Conservation (phyloP, 1,140 invertebrate species). For the Hyposmocoma kahamanoa region DNA sequence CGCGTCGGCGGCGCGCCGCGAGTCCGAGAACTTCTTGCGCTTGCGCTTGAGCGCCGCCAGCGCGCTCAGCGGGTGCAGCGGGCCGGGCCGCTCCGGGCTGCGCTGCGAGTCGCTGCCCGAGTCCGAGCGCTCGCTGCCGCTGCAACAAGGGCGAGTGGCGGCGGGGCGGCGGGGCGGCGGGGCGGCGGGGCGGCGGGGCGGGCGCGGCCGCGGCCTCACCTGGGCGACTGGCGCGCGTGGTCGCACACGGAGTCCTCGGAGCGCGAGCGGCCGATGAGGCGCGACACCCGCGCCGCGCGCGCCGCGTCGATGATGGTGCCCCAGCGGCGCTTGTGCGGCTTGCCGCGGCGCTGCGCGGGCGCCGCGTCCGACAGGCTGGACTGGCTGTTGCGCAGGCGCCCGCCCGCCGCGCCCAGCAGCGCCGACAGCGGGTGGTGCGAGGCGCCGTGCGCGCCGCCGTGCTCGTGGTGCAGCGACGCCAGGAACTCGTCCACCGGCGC, state of each 20-base stretch:
- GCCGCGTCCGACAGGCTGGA: conserved; percentile 50
- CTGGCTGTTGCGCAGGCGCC: conserved; percentile 48
- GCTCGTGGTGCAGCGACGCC: conserved; percentile 79
- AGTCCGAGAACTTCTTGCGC: conserved; percentile 86
- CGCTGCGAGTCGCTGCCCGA: conserved; percentile 60
- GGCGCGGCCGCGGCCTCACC: conserved; percentile 81
- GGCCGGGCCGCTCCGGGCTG: conserved; percentile 48
- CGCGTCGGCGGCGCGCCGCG: conserved; percentile 76
- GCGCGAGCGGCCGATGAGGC: conserved; percentile 81
- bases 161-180: conserved; percentile 56
- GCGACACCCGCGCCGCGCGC: conserved; percentile 83
- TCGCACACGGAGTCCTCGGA: conserved; percentile 91
- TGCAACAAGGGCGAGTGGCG: conserved; percentile 17
- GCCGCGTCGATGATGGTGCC: conserved; percentile 90
- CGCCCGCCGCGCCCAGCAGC: conserved; percentile 33
- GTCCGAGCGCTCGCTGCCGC: conserved; percentile 56
- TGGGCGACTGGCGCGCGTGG: conserved; percentile 70
- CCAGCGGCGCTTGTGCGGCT: conserved; percentile 82
- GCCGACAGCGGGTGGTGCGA: conserved; percentile 55
- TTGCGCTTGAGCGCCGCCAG: conserved; percentile 83
- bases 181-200: conserved; percentile 76
- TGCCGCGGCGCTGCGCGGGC: conserved; percentile 64
- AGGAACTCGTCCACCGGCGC: conserved; percentile 85
- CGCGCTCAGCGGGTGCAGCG: conserved; percentile 70
- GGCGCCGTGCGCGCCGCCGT: conserved; percentile 45